A percentile compares a stretch with the other conserved stretches of the same genome.
Conservation (phyloP, 2,888 invertebrate species). For the Drosophila setosimentum region DNA sequence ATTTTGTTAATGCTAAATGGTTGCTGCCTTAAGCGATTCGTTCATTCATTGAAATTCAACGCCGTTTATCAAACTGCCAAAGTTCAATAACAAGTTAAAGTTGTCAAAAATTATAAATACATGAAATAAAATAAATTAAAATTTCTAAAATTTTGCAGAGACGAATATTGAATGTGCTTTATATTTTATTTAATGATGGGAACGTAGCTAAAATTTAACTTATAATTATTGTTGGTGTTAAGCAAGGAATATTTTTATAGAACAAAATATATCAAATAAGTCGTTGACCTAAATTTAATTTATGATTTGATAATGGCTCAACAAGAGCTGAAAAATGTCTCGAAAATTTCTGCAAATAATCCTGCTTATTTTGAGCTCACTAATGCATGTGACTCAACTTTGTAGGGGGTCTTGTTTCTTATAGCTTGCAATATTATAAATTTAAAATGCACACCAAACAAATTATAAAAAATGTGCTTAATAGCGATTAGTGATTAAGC, state of each 20-base stretch:
- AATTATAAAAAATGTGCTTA: conserved; percentile 2
- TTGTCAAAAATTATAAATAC: conserved; percentile 21
- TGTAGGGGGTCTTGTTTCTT: background rate
- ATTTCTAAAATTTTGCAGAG: background rate
- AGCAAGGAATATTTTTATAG: rapidly evolving
- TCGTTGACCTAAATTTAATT: background rate
- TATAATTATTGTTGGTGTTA: background rate
- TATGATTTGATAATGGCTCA: background rate
- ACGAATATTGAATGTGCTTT: conserved; percentile 26
- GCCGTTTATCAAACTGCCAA: conserved; percentile 38
- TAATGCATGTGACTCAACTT: background rate
- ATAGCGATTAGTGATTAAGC: background rate
- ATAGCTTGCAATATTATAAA: conserved; percentile 10
- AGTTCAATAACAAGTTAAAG: conserved; percentile 48
- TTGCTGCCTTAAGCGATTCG: conserved; percentile 29
- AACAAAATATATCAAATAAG: background rate
- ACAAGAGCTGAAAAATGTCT: background rate
- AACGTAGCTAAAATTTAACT: no score
- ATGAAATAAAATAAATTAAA: background rate
- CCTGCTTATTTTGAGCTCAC: background rate
- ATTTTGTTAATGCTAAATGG: conserved; percentile 51
- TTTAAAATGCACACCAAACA: background rate
- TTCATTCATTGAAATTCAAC: conserved; percentile 26
- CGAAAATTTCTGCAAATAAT: background rate
- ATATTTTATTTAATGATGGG: background rate